phyloP scores from a whole-genome alignment of 1,140 invertebrate genomes.

The Eufriesea mexicana region DNA sequence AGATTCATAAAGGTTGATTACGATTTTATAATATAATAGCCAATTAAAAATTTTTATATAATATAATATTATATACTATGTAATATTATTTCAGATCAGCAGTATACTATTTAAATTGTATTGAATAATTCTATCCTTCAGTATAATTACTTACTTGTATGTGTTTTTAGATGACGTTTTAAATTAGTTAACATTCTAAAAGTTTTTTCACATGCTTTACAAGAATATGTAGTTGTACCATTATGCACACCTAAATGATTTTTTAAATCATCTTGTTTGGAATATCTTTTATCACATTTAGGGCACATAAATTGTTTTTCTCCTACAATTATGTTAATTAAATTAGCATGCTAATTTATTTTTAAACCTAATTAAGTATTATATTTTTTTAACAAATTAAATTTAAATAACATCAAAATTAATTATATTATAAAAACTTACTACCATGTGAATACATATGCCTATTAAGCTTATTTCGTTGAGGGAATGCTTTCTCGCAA shows the following conservation, averaged over 20 bases:
- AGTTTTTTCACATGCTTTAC: constrained; percentile 75
- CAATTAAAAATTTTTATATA: not conserved
- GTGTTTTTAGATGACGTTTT: constrained; percentile 76
- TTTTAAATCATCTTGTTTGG: constrained; percentile 76
- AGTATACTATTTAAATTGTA: too few relatives aligned
- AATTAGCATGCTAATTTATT: not conserved
- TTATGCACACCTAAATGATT: constrained; percentile 74
- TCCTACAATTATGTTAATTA: constrained; percentile 61
- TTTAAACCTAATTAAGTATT: too few relatives aligned
- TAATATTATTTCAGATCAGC: too few relatives aligned
- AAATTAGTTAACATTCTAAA: constrained; percentile 75
- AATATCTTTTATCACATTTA: constrained; percentile 77
- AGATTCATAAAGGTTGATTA: too few relatives aligned
- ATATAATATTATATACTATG: too few relatives aligned
- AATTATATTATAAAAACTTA: constrained; percentile 53
- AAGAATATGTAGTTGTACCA: constrained; percentile 64
- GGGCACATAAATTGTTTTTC: constrained; percentile 76
- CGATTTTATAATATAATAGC: too few relatives aligned
- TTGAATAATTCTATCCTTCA: not conserved
- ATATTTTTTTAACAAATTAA: too few relatives aligned
- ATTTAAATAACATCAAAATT: constrained; percentile 1
- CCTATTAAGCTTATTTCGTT: constrained; percentile 86
- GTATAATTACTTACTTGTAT: constrained; percentile 72
- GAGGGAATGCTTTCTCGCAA: constrained; percentile 84
- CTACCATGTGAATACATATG: constrained; percentile 86